Base-by-base conservation (phyloP, 2,888 invertebrate species). In the Ochropleura leucogaster region DNA sequence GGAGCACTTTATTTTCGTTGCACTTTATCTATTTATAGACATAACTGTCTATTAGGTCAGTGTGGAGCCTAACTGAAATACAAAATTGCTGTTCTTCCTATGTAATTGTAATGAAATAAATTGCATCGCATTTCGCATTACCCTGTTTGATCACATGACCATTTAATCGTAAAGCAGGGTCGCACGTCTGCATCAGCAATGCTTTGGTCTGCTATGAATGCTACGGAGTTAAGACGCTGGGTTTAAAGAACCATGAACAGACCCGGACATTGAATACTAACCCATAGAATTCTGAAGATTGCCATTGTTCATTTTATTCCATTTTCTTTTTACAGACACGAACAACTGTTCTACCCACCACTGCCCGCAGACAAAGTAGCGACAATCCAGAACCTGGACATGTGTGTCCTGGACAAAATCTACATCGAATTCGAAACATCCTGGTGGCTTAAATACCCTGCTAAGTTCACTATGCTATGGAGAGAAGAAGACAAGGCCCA, bases 331-430 rank as follows among this genome's bases (percentile, higher is more conserved):
- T 14, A 40, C 87, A 96, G 96, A 80, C 95, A 97, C 85, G 83
- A 87, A 1, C 90, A 94, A 46, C 91, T 98, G n/a, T 98, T 98
- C 90, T 93, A 92, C 65, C 98, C 98, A 0, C 87, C 94, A 18
- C 91, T 98, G 44, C 97, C 97, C 6, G 84, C 89, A 4, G 91
- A 91, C 55, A 98, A 98, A 92, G 89, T 96, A 1, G 94, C 93
- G 75, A 93, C 97, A 14, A 97, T 98, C 83, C 92, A 97, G 89
- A 97, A 96, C 72, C 92, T 98, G n/a, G 97, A 97, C 49, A 97
- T 98, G 83, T 97, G 98, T 44, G 95, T 97, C 16, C 96, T 98
- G 3, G 97, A 98, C 89, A 98, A 98, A 94, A 97, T 98, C 78
- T 98, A 97, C 90, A 93, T 98, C 4, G 97, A 97, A 89, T 98